Evolutionary conservation across 2,113 vertebrate species (phyloP), one percentile per base, ranked within the genome.

Genomic region (Gobiocypris rarus): DNA sequence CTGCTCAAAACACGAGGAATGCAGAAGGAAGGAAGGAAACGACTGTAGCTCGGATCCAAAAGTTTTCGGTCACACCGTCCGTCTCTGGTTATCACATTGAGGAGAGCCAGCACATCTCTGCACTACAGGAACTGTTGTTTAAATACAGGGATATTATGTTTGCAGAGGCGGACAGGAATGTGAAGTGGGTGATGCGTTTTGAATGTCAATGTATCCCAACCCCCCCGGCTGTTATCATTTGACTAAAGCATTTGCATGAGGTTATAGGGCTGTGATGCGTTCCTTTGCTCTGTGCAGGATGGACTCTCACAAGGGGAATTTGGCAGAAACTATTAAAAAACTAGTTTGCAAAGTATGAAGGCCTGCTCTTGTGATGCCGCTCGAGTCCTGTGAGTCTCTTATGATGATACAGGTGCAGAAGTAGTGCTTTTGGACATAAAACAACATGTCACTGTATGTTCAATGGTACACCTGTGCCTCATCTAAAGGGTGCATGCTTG

Each of bases 221-320:
- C 14, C 50, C 48, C 50, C 31, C 3, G 10, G 28, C 28, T 76
- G 19, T 38, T n/a, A 56, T 76, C 38, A 85, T 85, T 86, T 86
- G 85, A 70, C 75, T 86, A 73, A 83, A 80, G 24, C 13, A 86
- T 86, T 86, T 86, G 76, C 82, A 75, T 86, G 10, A 75, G 48
- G n/a, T 31, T 34, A 15, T 38, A 83, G 34, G 56, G 17, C 26
- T 50, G 75, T 58, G 50, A 58, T 34, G 41, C 14, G 2, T 24
- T 50, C 11, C 38, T 45, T 11, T 76, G 31, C 34, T 45, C 70
- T 14, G 14, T 28, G 50, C 48, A 28, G 24, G 48, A 50, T 34
- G 26, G 15, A 34, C 73, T 75, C 19, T 75, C 48, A 34, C 26
- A 26, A 4, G 2, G 43, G 71, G 11, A 14, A 59, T 48, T 24